These are phyloP conservation scores for Epizoanthus illoricatus DNA, from an alignment of 92 coral and sea anemone genomes.

Conservation along the genomic window DNA sequence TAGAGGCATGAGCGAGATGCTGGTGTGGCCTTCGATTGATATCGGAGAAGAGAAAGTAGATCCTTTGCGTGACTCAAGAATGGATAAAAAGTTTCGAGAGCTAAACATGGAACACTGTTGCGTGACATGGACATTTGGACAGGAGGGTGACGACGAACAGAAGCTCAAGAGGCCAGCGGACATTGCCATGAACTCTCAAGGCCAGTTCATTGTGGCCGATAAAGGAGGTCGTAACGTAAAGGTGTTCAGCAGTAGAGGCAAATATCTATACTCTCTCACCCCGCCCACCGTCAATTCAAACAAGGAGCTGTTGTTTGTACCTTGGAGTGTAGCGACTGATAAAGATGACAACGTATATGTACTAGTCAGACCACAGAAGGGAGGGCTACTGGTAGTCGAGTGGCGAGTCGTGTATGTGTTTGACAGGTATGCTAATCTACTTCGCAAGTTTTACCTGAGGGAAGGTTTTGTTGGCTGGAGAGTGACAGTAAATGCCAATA, in stretches of 20 bases:
- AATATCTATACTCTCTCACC: slow-evolving; percentile 3
- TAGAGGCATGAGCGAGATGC: slow-evolving; percentile 9
- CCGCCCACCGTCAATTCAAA: slow-evolving; percentile 3
- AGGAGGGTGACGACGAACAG: slow-evolving; percentile 11
- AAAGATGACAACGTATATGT: slow-evolving; percentile 36
- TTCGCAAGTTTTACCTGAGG: slow-evolving; percentile 13
- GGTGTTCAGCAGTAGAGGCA: slow-evolving; percentile 25
- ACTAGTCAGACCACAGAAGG: not conserved
- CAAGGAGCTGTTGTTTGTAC: no score
- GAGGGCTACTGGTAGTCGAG: not conserved
- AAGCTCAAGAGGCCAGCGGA: slow-evolving; percentile 24
- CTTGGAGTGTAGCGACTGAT: slow-evolving; percentile 38
- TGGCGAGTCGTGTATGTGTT: slow-evolving; percentile 1
- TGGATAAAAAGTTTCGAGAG: no score
- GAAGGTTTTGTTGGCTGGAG: not conserved
- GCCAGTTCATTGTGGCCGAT: slow-evolving; percentile 24
- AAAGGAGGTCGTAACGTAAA: slow-evolving; percentile 35
- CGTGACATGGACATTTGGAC: slow-evolving; percentile 32
- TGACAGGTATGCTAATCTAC: not conserved
- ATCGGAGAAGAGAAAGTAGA: not conserved
- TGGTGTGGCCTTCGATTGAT: slow-evolving; percentile 33
- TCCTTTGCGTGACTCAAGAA: slow-evolving; percentile 27
- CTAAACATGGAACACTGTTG: slow-evolving; percentile 9
- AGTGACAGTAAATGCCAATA: slow-evolving; percentile 17
- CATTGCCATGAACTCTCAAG: slow-evolving; percentile 24